Conservation (phyloP, 2,888 invertebrate species). For the Oxyscelio sp. region DNA sequence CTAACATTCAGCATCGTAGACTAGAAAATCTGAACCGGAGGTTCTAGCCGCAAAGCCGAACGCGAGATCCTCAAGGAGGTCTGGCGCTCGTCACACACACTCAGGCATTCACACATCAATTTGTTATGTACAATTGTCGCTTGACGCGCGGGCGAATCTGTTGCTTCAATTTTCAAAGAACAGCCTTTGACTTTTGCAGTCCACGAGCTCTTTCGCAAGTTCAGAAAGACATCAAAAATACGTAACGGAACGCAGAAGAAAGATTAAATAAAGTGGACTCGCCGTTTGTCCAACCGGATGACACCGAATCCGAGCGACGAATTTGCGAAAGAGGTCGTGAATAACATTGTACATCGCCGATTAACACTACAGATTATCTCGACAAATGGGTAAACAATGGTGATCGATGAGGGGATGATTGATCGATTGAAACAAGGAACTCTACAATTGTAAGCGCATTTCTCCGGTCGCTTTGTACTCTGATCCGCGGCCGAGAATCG, state of each 20-base stretch:
- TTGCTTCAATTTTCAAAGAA: constrained; percentile 31
- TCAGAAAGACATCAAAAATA: no score
- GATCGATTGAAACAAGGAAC: constrained; percentile 52
- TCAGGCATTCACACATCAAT: constrained; percentile 47
- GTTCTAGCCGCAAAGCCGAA: constrained; percentile 69
- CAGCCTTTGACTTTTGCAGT: constrained; percentile 53
- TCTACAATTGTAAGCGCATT: constrained; percentile 70
- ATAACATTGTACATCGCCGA: constrained; percentile 35
- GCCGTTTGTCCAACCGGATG: no score
- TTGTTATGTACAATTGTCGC: constrained; percentile 60
- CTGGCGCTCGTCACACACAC: constrained; percentile 27
- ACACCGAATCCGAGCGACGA: background rate
- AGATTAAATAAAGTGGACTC: no score
- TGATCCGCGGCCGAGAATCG: constrained; percentile 70
- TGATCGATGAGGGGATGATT: constrained; percentile 28
- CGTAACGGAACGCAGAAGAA: no score
- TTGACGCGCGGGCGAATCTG: constrained; percentile 19
- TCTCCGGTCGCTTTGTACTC: constrained; percentile 78
- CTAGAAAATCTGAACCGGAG: constrained; percentile 80
- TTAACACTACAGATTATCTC: constrained; percentile 18
- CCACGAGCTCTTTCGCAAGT: constrained; percentile 24
- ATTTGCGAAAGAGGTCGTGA: constrained; percentile 30
- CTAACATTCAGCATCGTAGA: constrained; percentile 74
- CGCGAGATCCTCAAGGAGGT: constrained; percentile 9
- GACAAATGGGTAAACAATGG: constrained; percentile 18